Percentiles rank a stretch among this genome's conserved stretches.
These are phyloP conservation scores for Chionomys nivalis DNA, from an alignment of 2,113 vertebrate genomes.

Conservation along the genomic window DNA sequence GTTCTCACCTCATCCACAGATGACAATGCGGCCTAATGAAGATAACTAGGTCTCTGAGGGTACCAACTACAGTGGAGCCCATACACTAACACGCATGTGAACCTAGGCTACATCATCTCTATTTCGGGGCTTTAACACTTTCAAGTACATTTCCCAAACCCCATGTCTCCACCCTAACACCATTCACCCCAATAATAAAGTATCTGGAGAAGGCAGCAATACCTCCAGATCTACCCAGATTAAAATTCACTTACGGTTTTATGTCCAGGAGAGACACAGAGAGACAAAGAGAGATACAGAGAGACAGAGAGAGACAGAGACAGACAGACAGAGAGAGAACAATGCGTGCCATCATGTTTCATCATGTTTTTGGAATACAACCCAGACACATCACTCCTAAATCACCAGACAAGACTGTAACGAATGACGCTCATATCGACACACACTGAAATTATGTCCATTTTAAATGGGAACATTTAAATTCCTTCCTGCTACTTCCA, in stretches of 20 bases:
- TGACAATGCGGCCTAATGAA: background rate
- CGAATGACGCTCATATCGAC: background rate
- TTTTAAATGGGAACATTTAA: background rate
- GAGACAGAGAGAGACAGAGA: background rate
- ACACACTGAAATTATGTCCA: background rate
- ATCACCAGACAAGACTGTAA: background rate
- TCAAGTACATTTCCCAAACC: constrained; percentile 46
- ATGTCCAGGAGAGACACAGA: background rate
- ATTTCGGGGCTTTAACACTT: constrained; percentile 1
- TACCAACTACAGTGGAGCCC: background rate
- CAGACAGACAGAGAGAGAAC: background rate
- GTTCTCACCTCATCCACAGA: background rate
- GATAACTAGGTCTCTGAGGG: background rate
- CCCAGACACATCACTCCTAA: constrained; percentile 1
- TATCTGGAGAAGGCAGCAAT: background rate
- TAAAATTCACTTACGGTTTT: background rate
- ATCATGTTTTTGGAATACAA: background rate
- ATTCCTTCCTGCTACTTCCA: background rate
- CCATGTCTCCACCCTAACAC: background rate
- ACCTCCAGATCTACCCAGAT: background rate
- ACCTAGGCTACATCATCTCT: background rate
- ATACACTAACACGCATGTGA: background rate
- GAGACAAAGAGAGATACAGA: background rate
- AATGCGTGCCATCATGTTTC: background rate
- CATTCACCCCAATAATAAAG: constrained; percentile 21